Evolutionary conservation across 2,797 vertebrate species (phyloP).

Genomic region (Artibeus lituratus): DNA sequence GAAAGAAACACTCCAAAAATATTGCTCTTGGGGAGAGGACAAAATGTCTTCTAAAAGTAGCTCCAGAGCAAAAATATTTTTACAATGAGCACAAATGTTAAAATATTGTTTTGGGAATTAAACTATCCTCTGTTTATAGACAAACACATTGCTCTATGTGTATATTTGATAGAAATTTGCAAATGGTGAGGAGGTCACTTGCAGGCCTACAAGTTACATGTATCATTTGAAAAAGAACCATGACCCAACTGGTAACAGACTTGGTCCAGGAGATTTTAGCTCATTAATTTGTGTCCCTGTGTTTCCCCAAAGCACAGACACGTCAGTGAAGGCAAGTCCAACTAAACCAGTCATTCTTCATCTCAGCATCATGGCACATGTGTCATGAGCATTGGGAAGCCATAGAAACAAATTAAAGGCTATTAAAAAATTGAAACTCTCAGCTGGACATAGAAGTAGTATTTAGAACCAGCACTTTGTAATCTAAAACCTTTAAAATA

Average conservation of each 20-base stretch:
- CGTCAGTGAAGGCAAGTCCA: neutral
- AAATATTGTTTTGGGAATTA: slow-evolving; percentile 33
- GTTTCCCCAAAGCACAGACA: neutral
- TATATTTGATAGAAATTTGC: slow-evolving; percentile 12
- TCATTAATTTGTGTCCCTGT: slow-evolving; percentile 20
- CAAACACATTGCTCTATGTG: neutral
- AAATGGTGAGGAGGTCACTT: slow-evolving; percentile 12
- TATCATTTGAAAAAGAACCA: neutral
- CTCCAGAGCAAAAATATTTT: slow-evolving; percentile 26
- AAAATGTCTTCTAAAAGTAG: slow-evolving; percentile 52
- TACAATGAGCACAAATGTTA: slow-evolving; percentile 36
- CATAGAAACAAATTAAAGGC: slow-evolving; percentile 10
- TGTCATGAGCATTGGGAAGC: slow-evolving; percentile 1
- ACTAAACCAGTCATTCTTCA: slow-evolving; percentile 42
- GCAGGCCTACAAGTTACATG: neutral
- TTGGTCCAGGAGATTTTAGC: neutral
- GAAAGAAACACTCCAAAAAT: slow-evolving; percentile 58
- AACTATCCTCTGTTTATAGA: slow-evolving; percentile 1
- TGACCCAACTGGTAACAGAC: slow-evolving; percentile 2
- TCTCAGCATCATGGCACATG: slow-evolving; percentile 7
- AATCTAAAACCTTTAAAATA: neutral
- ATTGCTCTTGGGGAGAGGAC: slow-evolving; percentile 28
- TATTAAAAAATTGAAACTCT: slow-evolving; percentile 30
- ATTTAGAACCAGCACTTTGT: neutral
- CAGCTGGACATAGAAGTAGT: neutral